Percentiles rank a stretch among this genome's conserved stretches.
These are phyloP conservation scores for Venturia canescens DNA, from an alignment of 1,140 invertebrate genomes.

Conservation along the genomic window DNA sequence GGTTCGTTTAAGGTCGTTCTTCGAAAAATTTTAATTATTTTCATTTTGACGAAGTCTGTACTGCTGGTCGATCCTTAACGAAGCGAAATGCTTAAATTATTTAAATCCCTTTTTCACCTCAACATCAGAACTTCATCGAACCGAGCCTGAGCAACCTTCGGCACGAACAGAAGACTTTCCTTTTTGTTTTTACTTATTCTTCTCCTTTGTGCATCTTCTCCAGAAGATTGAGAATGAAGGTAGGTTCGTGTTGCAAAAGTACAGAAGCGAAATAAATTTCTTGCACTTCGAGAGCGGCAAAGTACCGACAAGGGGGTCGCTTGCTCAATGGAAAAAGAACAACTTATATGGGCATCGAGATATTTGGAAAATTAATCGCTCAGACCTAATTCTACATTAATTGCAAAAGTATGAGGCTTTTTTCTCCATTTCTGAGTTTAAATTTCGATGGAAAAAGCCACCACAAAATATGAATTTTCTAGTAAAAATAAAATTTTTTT, in stretches of 20 bases:
- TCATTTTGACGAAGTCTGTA: not conserved
- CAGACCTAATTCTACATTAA: too few relatives aligned
- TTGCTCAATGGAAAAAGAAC: too few relatives aligned
- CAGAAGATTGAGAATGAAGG: constrained; percentile 2
- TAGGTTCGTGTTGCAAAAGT: not conserved
- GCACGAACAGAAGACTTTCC: not conserved
- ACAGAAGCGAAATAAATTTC: not conserved
- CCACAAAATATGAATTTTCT: too few relatives aligned
- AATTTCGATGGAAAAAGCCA: too few relatives aligned
- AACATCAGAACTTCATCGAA: constrained; percentile 2
- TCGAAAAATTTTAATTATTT: too few relatives aligned
- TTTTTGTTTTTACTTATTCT: not conserved
- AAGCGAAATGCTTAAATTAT: not conserved
- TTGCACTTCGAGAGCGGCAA: not conserved
- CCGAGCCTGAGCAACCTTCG: not conserved
- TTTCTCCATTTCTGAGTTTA: too few relatives aligned
- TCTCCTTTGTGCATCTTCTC: not conserved
- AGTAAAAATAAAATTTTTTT: too few relatives aligned
- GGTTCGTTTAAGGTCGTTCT: too few relatives aligned
- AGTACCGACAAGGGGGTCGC: too few relatives aligned
- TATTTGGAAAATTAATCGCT: too few relatives aligned
- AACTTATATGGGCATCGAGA: too few relatives aligned
- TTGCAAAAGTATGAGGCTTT: too few relatives aligned
- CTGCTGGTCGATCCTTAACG: not conserved
- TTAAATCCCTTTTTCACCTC: constrained; percentile 1